Base-by-base conservation (phyloP, 2,888 invertebrate genomes). In the Eupithecia subumbrata region DNA sequence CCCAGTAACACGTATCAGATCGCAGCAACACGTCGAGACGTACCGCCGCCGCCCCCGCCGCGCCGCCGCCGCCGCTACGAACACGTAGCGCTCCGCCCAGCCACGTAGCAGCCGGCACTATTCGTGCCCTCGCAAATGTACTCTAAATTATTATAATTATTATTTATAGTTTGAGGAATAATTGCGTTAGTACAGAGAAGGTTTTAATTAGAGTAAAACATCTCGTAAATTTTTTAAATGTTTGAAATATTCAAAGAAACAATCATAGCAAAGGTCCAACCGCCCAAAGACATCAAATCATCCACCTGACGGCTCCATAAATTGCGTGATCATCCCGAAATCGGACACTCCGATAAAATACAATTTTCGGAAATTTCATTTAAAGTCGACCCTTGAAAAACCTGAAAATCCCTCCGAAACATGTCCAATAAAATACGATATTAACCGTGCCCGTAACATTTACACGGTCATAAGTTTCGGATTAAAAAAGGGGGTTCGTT, bases 381-480 rank as follows among this genome's bases (percentile, higher is more conserved):
- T 78, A 76, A 76, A 78, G 77, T 76, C 73, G 70, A 81, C 80
- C 82, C 81, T 78, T 78, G 81, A 83, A 85, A 86, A 84, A 81
- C 78, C 82, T 79, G 77, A 82, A 83, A 81, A 81, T 80, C 82
- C 83, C 78, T 82, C 79, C 83, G 75, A 79, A 87, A 86, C 87
- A 85, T 84, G 85, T 86, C 87, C 86, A 89, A 91, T 91, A 89
- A 92, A 90, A 89, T 88, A 90, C 87, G 89, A 89, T 89, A 91
- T 91, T 91, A 91, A 91, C 90, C 91, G 91, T 88, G 86, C 86
- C 77, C 76, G 80, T 76, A 84, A 88, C 89, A 86, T 91, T 91
- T 91, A 91, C 91, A 91, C 90, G 90, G 87, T 91, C 92, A 91
- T 92, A 92, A 91, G 91, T 90, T 92, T 87, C 86, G 90, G 91